Conservation (phyloP, 2,888 invertebrate species). For the Cenopis cana region DNA sequence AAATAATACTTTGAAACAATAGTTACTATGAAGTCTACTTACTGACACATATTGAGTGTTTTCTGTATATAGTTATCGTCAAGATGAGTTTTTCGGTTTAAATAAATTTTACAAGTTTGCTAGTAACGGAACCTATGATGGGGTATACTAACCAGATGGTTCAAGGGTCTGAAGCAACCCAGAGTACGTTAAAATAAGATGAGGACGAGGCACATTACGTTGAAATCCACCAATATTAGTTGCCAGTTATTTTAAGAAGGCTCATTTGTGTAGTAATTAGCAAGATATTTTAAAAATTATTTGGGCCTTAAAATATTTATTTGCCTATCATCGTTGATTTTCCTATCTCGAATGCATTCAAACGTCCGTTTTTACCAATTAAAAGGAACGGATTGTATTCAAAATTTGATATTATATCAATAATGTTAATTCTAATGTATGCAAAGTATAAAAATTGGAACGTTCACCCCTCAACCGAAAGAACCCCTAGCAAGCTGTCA, state of each 20-base stretch:
- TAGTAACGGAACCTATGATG: too few species aligned
- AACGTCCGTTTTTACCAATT: not conserved
- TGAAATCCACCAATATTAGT: too few species aligned
- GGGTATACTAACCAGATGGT: too few species aligned
- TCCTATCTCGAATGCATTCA: not conserved
- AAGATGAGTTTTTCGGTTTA: not conserved
- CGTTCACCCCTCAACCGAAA: constrained; percentile 59
- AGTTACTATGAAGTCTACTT: not conserved
- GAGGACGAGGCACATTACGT: too few species aligned
- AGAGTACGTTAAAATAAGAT: too few species aligned
- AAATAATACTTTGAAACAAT: constrained; percentile 18
- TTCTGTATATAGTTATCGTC: not conserved
- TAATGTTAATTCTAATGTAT: constrained; percentile 46
- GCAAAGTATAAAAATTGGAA: constrained; percentile 52
- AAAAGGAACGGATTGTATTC: constrained; percentile 20
- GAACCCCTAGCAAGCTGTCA: constrained; percentile 69
- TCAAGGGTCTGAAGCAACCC: too few species aligned
- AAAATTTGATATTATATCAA: constrained; percentile 33
- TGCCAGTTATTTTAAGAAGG: too few species aligned
- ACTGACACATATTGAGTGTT: constrained; percentile 15
- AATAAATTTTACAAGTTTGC: not conserved
- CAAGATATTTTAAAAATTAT: not conserved
- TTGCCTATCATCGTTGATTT: not conserved
- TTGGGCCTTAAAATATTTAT: not conserved
- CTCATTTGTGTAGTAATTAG: not conserved